Conservation (phyloP, 2,888 invertebrate genomes). For the Leuctra nigra region DNA sequence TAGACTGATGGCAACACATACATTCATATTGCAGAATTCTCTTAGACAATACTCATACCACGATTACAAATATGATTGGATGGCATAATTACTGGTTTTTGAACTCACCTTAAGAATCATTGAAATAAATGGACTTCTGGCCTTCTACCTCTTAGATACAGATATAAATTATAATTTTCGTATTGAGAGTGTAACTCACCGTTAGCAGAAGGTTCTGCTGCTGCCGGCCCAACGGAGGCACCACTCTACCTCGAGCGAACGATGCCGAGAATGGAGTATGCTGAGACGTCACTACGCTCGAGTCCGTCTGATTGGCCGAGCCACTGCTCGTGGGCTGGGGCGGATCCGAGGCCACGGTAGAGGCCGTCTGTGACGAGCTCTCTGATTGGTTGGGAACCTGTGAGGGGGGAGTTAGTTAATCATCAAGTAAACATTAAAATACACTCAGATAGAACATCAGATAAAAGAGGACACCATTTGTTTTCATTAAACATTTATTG, state of each 20-base stretch:
- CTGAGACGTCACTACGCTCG: slow-evolving; percentile 23
- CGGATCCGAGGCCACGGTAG: slow-evolving; percentile 18
- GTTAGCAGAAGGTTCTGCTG: slow-evolving; percentile 45
- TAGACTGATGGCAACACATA: no score
- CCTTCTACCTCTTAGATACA: no score
- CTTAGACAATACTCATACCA: no score
- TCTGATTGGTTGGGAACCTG: slow-evolving; percentile 48
- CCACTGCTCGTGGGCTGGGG: slow-evolving; percentile 22
- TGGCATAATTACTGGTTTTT: no score
- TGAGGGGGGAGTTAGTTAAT: background rate
- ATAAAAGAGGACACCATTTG: no score
- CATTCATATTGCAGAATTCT: no score
- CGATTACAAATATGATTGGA: no score
- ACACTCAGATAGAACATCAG: background rate
- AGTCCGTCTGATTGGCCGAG: slow-evolving; percentile 27
- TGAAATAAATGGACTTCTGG: no score
- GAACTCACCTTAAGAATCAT: no score
- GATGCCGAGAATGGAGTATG: slow-evolving; percentile 10
- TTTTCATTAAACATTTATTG: no score
- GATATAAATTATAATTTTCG: no score
- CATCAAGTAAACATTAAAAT: background rate
- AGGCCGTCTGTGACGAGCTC: background rate
- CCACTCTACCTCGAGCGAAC: slow-evolving; percentile 27
- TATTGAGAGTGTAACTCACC: slow-evolving; percentile 33
- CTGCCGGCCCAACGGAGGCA: slow-evolving; percentile 47